Evolutionary conservation across 2,113 vertebrate species (phyloP).

Genomic region (Siphamia tubifer): DNA sequence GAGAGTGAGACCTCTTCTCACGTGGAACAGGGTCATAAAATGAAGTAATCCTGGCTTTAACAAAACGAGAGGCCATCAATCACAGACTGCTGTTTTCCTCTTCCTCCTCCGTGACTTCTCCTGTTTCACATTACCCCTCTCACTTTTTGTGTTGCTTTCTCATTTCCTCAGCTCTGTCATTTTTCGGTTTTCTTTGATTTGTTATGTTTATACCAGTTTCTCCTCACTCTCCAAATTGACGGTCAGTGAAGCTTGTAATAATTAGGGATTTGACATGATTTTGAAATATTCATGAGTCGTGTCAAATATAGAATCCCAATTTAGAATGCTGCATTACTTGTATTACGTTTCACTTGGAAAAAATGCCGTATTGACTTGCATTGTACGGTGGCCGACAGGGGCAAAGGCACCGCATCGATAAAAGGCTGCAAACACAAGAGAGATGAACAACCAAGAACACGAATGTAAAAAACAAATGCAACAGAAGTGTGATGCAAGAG

Average conservation of each 20-base stretch:
- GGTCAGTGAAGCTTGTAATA: background rate
- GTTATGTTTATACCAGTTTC: background rate
- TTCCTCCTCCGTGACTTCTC: background rate
- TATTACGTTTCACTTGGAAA: too few species aligned
- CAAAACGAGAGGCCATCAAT: conserved; percentile 15
- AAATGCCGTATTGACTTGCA: too few species aligned
- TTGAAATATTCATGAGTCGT: too few species aligned
- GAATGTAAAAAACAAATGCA: too few species aligned
- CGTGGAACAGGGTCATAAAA: conserved; percentile 27
- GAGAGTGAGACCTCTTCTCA: conserved; percentile 4
- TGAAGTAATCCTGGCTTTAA: background rate
- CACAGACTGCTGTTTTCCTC: background rate
- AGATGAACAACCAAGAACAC: too few species aligned
- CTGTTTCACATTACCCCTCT: background rate
- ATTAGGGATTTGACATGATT: too few species aligned
- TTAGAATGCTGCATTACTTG: too few species aligned
- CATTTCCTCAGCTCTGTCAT: background rate
- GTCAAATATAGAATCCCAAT: too few species aligned
- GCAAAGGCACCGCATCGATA: too few species aligned
- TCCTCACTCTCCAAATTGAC: background rate
- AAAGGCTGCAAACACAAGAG: too few species aligned
- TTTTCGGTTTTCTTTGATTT: background rate
- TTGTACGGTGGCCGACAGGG: too few species aligned
- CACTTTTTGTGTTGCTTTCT: background rate
- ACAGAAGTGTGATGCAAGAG: too few species aligned